Percentiles rank a stretch among this genome's conserved stretches.
Conservation (phyloP, 1,140 invertebrate species). For the Brachionus calyciflorus region DNA sequence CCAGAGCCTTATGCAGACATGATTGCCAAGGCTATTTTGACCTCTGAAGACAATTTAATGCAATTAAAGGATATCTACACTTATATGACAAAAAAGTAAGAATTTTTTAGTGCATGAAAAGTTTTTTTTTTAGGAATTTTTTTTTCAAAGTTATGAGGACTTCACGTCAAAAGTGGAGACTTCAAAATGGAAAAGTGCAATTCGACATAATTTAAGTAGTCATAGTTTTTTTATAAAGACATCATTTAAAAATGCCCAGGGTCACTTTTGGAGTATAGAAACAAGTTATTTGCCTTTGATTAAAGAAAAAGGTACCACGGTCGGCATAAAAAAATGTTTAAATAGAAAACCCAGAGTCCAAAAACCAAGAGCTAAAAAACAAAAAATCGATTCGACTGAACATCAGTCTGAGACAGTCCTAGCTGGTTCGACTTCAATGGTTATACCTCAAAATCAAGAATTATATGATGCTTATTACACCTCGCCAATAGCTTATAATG, state of each 20-base stretch:
- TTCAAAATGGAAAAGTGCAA: constrained; percentile 38
- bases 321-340: constrained; percentile 4
- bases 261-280: constrained; percentile 42
- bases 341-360: background rate
- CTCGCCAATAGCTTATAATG: background rate
- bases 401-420: too few relatives aligned
- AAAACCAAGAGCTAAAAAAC: background rate
- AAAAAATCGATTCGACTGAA: background rate
- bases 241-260: constrained; percentile 11
- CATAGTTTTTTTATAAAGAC: constrained; percentile 45
- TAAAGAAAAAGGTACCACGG: constrained; percentile 24
- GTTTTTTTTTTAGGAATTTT: background rate
- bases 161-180: constrained; percentile 29
- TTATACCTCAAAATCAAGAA: background rate
- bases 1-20: constrained; percentile 46
- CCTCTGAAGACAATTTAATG: background rate
- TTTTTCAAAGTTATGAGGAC: background rate
- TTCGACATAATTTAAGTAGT: constrained; percentile 37
- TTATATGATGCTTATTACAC: background rate
- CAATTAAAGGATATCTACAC: constrained; percentile 43
- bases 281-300: constrained; percentile 1
- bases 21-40: constrained; percentile 27
- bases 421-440: too few relatives aligned
- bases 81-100: constrained; percentile 21
- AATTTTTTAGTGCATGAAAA: background rate